Conservation (phyloP, 2,113 vertebrate genomes). For the Tretioscincus oriximinensis region DNA sequence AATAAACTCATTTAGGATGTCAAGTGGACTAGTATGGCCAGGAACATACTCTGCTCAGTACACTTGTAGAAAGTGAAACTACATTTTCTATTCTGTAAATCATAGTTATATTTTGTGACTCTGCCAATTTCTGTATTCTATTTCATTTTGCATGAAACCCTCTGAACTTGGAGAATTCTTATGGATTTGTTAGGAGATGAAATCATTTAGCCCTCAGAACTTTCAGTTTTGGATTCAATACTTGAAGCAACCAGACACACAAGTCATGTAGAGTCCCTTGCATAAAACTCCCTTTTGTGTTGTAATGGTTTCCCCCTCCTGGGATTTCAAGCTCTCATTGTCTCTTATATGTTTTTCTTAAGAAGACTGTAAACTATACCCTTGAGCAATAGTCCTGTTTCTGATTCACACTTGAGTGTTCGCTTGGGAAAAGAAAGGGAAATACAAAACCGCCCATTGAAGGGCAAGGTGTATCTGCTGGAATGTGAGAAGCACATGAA, state of each 20-base stretch:
- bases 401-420: conserved; percentile 55
- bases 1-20: too few relatives aligned
- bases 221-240: background rate
- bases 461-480: background rate
- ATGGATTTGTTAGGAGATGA: too few relatives aligned
- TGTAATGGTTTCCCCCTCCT: background rate
- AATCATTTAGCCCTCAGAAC: too few relatives aligned
- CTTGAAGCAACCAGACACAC: conserved; percentile 14
- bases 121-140: background rate
- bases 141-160: too few relatives aligned
- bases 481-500: conserved; percentile 59
- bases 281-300: accelerated
- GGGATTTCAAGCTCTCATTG: background rate
- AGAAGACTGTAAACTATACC: background rate
- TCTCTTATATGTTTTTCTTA: background rate
- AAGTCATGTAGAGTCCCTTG: background rate
- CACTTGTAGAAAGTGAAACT: too few relatives aligned
- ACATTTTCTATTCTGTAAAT: too few relatives aligned
- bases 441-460: background rate
- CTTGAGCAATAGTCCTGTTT: conserved; percentile 33
- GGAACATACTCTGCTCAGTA: too few relatives aligned
- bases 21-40: too few relatives aligned
- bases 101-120: background rate
- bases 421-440: conserved; percentile 27
- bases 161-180: too few relatives aligned